These are phyloP conservation scores for Ferdinandea cuprea DNA, from an alignment of 2,888 invertebrate species.

Conservation along the genomic window DNA sequence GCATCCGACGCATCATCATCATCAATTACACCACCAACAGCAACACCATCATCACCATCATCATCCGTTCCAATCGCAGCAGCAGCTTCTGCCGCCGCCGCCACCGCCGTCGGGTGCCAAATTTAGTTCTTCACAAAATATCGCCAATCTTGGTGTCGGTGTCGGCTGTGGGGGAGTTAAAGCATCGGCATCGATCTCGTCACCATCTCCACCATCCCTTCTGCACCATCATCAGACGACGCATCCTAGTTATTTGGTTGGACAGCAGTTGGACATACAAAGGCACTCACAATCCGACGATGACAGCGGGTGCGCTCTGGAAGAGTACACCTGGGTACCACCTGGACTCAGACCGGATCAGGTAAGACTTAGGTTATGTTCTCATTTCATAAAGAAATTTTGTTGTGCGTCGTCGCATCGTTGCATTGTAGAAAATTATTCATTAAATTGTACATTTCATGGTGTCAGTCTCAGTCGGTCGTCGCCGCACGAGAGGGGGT, in stretches of 20 bases:
- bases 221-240: conserved; percentile 80
- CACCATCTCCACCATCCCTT: conserved; percentile 82
- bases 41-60: conserved; percentile 74
- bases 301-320: conserved; percentile 98
- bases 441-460: conserved; percentile 55
- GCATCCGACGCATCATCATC: conserved; percentile 69
- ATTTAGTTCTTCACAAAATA: conserved; percentile 69
- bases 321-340: conserved; percentile 99
- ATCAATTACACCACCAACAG: conserved; percentile 59
- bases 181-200: conserved; percentile 81
- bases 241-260: conserved; percentile 81
- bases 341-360: conserved; percentile 98
- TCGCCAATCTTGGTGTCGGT: conserved; percentile 51
- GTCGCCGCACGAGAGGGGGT: conserved; percentile 10
- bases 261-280: conserved; percentile 87
- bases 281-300: conserved; percentile 97
- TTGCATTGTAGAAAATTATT: conserved; percentile 44
- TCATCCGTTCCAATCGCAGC: conserved; percentile 78
- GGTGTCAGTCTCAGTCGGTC: conserved; percentile 57
- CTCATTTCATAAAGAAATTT: conserved; percentile 13
- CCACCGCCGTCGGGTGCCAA: conserved; percentile 76
- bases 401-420: conserved; percentile 15
- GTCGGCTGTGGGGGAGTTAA: conserved; percentile 46
- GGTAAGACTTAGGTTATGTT: conserved; percentile 84
- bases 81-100: conserved; percentile 77